Evolutionary conservation across 2,113 vertebrate genomes (phyloP), one percentile per base, ranked within the genome.

Genomic region (Rhinolophus sinicus): DNA sequence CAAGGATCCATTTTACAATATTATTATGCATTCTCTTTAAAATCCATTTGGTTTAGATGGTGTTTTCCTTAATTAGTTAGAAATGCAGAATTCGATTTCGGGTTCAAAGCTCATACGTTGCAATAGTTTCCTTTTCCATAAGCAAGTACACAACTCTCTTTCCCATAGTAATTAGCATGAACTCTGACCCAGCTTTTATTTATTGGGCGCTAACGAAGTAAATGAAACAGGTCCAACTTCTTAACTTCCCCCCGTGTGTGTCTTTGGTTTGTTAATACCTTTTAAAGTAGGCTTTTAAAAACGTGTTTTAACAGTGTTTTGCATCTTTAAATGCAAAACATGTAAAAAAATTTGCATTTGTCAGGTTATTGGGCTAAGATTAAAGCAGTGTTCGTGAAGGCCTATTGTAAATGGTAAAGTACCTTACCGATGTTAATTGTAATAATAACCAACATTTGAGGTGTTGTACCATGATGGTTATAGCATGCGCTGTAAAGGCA

Each of bases 221-320:
- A 58, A 50, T 60, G 26, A 92, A 82, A 76, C 0, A 44, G 52
- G 64, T 78, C 8, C 86, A 86, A 44, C 5, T 26, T 82, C 83
- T 69, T 30, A 75, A 30, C 70, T 77, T 89, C 40, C 26, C 18
- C 72, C 38, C 10, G 4, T 58, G 5, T 64, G 19, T 75, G 58
- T 82, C 60, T 70, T 54, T 21, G 40, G 19, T 76, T 95, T 62
- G 56, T 33, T 82, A 64, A 89, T 33, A 62, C 26, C 56, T 93
- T 86, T 58, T 56, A 35, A 90, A 85, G 58, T 19, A 75, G 50
- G 5, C 12, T 65, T 56, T 93, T 54, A 92, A 54, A 38, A 38
- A n/a, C 28, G 12, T 28, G 93, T 88, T 85, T 97, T 90, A 86
- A 65, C 15, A 82, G 30, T 78, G 52, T 60, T 94, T 93, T 88